Evolutionary conservation across 2,113 vertebrate genomes (phyloP).

Genomic region (Callorhinus ursinus): DNA sequence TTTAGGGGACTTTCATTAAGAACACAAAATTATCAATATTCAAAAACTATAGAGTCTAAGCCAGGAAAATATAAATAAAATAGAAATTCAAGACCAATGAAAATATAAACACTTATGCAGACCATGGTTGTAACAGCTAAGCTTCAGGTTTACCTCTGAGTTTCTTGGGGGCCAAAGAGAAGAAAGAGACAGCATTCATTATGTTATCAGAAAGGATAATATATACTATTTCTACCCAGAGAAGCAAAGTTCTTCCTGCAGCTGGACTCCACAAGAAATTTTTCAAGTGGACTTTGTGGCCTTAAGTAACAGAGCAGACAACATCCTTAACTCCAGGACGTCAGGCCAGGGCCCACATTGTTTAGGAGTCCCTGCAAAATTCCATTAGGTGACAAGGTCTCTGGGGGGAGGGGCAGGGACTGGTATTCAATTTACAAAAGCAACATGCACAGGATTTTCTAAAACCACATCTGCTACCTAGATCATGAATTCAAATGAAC

Average conservation of each 20-base stretch:
- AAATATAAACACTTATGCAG: not conserved
- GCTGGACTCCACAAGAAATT: not conserved
- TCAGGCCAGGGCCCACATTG: not conserved
- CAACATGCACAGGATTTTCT: not conserved
- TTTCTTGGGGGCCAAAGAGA: not conserved
- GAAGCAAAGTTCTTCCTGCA: not conserved
- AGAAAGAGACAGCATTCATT: not conserved
- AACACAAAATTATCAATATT: conserved; percentile 39
- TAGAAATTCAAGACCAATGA: not conserved
- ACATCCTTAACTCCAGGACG: not conserved
- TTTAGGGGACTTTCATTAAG: conserved; percentile 1
- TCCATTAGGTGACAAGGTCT: not conserved
- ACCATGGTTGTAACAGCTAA: not conserved
- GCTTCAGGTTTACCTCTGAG: not conserved
- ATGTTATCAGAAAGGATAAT: not conserved
- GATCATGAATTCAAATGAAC: not conserved
- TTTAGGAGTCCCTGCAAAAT: not conserved
- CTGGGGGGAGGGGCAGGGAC: too few species aligned
- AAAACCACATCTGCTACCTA: not conserved
- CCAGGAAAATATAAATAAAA: not conserved
- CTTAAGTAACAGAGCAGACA: not conserved
- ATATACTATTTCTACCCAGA: not conserved
- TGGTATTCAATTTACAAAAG: not conserved
- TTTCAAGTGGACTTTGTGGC: not conserved
- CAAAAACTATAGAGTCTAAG: not conserved